phyloP scores from a whole-genome alignment of 37 sponge, comb jelly and placozoan genomes.

The Agelas oroides region DNA sequence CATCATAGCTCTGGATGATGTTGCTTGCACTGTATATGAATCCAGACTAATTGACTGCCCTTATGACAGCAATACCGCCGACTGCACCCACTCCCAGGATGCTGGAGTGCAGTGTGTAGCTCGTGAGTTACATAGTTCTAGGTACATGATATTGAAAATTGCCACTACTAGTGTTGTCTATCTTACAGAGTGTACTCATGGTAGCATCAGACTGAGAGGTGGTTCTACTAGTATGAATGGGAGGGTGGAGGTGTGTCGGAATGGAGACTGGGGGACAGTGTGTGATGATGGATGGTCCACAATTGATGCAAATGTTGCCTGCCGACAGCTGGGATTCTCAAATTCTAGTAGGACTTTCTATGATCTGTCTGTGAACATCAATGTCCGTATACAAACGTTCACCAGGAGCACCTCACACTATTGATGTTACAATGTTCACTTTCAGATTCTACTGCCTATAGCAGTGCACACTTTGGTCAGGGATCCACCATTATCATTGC shows the following conservation, averaged over 20 bases:
- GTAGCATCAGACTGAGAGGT: conserved; percentile 14
- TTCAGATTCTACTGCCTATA: not conserved
- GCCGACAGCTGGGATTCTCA: conserved; percentile 10
- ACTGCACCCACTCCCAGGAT: not conserved
- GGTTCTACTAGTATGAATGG: conserved; percentile 5
- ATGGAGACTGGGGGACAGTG: no score
- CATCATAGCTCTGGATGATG: not conserved
- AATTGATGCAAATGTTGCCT: conserved; percentile 12
- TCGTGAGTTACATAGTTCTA: not conserved
- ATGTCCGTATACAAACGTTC: no score
- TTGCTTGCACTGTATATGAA: not conserved
- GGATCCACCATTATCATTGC: not conserved
- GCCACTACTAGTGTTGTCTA: not conserved
- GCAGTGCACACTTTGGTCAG: not conserved
- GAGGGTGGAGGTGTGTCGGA: conserved; percentile 20
- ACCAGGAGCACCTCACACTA: no score
- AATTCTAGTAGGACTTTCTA: no score
- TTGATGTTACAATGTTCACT: no score
- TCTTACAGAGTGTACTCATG: conserved; percentile 12
- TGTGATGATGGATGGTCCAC: not conserved
- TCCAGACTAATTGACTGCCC: not conserved
- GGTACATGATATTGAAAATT: not conserved
- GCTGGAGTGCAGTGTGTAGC: not conserved
- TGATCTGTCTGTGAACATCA: no score
- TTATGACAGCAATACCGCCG: not conserved